Evolutionary conservation across 2,888 invertebrate genomes (phyloP), one percentile per base, ranked within the genome.

Genomic region (Rhopalosiphum nymphaeae): DNA sequence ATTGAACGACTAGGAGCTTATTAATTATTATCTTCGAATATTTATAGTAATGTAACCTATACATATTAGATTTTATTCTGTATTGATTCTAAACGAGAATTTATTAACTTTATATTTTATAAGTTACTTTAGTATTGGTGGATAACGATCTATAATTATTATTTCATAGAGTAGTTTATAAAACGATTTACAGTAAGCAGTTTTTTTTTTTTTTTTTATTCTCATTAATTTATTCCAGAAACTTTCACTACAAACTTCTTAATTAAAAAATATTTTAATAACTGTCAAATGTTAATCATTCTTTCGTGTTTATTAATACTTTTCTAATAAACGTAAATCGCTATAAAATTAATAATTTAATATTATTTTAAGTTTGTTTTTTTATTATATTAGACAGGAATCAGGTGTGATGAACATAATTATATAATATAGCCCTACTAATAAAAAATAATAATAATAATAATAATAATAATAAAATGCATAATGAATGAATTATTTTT

Each of bases 201-300:
- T 85, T 26, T 85, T 44, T 85, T 44, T 85, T 85, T 67, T 67
- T 85, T 86, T 86, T 29, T 26, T 46, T 46, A 29, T 86, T 86
- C 13, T 44, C 46, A 46, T 29, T 86, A 46, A 44, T 86, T 42
- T 56, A 56, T 89, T 26, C 26, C 56, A 26, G 29, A 86, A 86
- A 86, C 86, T 86, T 86, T 86, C 46, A n/a, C 86, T 86, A 46
- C 13, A 86, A 44, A 86, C 46, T 86, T 85, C 46, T 86, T 86
- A 46, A 46, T 86, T 86, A 86, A 86, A 44, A 86, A 86, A 86
- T 86, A 86, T 46, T 86, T 86, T 29, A 46, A 86, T 46, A 16
- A 46, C 46, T 46, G 86, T 86, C 44, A 29, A 86, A 86, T 86
- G 44, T 86, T 86, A 46, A 86, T 86, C 44, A 46, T 10, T 86